Conservation (phyloP, 2,888 invertebrate species). For the Pyrochroa serraticornis region DNA sequence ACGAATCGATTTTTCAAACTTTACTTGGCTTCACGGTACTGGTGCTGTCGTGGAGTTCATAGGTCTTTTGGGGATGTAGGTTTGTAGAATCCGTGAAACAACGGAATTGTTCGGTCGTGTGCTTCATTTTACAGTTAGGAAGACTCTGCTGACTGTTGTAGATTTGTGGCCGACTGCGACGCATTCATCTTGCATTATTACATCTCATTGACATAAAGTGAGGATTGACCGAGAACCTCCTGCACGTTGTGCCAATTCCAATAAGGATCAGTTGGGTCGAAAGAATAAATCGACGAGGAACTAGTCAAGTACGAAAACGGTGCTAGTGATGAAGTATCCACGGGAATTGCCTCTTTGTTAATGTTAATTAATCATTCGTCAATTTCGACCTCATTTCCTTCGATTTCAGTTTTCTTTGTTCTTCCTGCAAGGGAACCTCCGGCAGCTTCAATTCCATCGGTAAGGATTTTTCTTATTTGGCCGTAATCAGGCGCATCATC, state of each 20-base stretch:
- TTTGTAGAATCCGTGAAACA: conserved; percentile 21
- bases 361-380: too few relatives aligned
- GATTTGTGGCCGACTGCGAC: conserved; percentile 10
- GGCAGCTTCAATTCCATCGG: too few relatives aligned
- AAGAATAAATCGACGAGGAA: conserved; percentile 15
- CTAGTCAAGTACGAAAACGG: too few relatives aligned
- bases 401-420: too few relatives aligned
- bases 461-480: too few relatives aligned
- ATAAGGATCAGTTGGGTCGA: conserved; percentile 9
- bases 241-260: conserved; percentile 17
- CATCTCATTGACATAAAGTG: conserved; percentile 26
- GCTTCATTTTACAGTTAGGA: conserved; percentile 19
- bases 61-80: not conserved
- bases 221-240: not conserved
- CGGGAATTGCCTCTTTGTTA: too few relatives aligned
- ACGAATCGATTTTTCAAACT: too few relatives aligned
- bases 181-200: conserved; percentile 22
- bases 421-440: too few relatives aligned
- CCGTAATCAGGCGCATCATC: too few relatives aligned
- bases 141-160: not conserved
- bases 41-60: not conserved
- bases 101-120: conserved; percentile 7
- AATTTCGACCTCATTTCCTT: too few relatives aligned
- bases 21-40: not conserved
- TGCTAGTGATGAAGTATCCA: too few relatives aligned